Evolutionary conservation across 2,113 vertebrate genomes (phyloP), one percentile per base, ranked within the genome.

Genomic region (Andinoacara biseriatus): DNA sequence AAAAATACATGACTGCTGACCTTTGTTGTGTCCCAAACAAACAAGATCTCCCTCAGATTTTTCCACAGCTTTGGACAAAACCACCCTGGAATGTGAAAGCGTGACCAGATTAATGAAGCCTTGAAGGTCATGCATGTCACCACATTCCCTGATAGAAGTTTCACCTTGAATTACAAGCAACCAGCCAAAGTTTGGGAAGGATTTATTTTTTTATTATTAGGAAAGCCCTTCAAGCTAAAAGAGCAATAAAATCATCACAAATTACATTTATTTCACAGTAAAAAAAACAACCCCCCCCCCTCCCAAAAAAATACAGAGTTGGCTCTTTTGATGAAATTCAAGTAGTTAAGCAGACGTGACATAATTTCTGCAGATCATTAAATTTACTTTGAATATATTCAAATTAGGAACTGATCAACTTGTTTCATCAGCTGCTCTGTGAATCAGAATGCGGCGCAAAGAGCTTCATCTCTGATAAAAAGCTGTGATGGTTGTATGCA

Each of bases 1-100:
- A 84, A 26, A 90, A 40, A 84, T 85, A 88, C 87, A 91, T 57
- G 67, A 69, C 67, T 58, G 62, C 33, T 82, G 90, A 93, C 91
- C 92, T 93, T 93, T 91, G 74, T 82, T 86, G 74, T 86, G 78
- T 84, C 60, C 83, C 43, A 83, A 87, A 92, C 86, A 92, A 93
- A 84, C 74, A 82, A 82, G 61, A 85, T 52, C 78, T 84, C 31
- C 67, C 26, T 67, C 54, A 22, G 18, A 82, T 81, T 81, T 90
- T 87, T 80, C 46, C 79, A 59, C 80, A 89, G 29, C 43, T 86
- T 84, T 52, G n/a, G 59, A 81, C 58, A 76, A 59, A 84, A 60
- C n/a, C 3, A 1, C 63, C 7, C n/a, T 38, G 74, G 82, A 89
- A 86, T 75, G 46, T 67, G 24, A 84, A 83, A 82, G 22, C 2